Evolutionary conservation across 2,888 invertebrate genomes (phyloP), one percentile per base, ranked within the genome.

Genomic region (Tipula helvola): DNA sequence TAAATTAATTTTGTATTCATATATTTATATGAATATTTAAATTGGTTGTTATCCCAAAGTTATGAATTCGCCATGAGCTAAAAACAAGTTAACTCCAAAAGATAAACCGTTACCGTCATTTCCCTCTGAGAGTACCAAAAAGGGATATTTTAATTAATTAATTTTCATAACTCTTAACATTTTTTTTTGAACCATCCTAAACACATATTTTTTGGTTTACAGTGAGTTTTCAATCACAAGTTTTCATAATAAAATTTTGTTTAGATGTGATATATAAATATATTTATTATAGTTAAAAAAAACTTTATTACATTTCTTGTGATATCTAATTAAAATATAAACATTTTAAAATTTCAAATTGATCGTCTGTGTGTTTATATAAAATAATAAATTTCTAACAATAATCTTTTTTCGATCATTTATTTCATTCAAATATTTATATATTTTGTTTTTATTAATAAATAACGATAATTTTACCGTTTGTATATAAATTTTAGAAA

Each of bases 401-500:
- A 57, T 57, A 57, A 28, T 18, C 57, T 16, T 57, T 57, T 57
- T 18, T 57, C 18, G 18, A 57, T 18, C 18, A 18, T 57, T 57
- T 57, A 18, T 8, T 57, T 57, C 13, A n/a, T 13, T 52, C n/a
- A 57, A 57, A 57, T 57, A n/a, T 57, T 57, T 18, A 18, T 57
- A 47, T 57, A n/a, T n/a, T n/a, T n/a, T n/a, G n/a, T 28, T 57
- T 57, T 57, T 57, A 57, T 57, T 52, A 28, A 57, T 18, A 18
- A 57, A 57, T 57, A 18, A 57, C n/a, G n/a, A 52, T 52, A 28
- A 52, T 52, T n/a, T 52, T 16, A 52, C 47, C 47, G 47, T 52
- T 57, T 57, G 57, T 57, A 86, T 28, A 87, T 41, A 87, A 28
- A 39, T 83, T 42, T 83, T 44, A 18, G 52, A 41, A 42, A 87